Evolutionary conservation across 2,888 invertebrate genomes (phyloP), one percentile per base, ranked within the genome.

Genomic region (Apamea anceps): DNA sequence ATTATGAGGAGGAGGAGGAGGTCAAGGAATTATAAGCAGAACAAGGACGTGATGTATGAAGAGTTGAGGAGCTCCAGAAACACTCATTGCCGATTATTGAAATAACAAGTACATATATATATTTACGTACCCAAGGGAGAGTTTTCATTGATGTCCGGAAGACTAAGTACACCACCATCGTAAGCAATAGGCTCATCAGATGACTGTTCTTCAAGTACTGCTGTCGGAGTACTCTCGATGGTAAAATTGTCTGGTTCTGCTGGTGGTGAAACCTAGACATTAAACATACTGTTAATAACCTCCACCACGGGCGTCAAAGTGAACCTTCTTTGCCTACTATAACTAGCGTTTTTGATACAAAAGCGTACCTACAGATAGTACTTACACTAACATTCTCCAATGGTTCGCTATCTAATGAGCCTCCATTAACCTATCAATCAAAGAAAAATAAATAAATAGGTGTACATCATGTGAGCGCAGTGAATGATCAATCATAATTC

Each of bases 61-160:
- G 6, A 37, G 21, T 65, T 25, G 42, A 71, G 10, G 21, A 63
- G 18, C 18, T 54, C 25, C 13, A 68, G 25, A 48, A 18, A 48
- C 7, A 37, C 25, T 62, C 8, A 60, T 54, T 62, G 37, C 18
- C 0, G 42, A 54, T 51, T 15, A 32, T 51, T 51, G 21, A 73
- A 57, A 74, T 48, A 57, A 13, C 21, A 32, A 7, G 13, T 48
- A 63, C n/a, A 12, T 18, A 67, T 51, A 12, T 12, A 63, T 37
- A 8, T 73, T 13, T 66, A 75, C 77, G 13, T 65, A 85, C 85
- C 85, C 77, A 87, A 85, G 54, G 87, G 81, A 77, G 77, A 85
- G 73, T 87, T 82, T 72, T 86, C 88, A 71, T 85, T 84, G 63
- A 85, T 87, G 60, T 87, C 82, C 62, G 85, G 88, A 63, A 85